These are phyloP conservation scores for Peromyscus aztecus DNA, from an alignment of 2,797 vertebrate species.

Conservation along the genomic window DNA sequence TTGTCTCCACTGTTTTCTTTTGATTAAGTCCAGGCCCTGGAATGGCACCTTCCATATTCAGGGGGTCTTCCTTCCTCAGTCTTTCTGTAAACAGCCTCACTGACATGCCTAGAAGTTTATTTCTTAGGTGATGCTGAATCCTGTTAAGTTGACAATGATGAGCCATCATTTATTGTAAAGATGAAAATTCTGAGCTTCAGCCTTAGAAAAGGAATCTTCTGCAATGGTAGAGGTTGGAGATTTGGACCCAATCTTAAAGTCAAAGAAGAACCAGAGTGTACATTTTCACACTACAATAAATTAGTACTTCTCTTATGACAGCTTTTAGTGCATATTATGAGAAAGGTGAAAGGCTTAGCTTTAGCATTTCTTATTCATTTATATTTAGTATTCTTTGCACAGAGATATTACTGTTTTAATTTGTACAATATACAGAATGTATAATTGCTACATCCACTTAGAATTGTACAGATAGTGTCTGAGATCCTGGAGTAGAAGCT, in stretches of 20 bases:
- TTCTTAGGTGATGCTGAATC: neutral
- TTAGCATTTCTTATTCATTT: neutral
- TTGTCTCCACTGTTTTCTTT: neutral
- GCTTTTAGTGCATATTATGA: neutral
- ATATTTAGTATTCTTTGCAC: neutral
- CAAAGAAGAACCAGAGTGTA: neutral
- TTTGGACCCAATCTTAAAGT: neutral
- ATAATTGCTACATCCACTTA: neutral
- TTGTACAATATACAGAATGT: neutral
- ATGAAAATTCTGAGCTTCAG: neutral
- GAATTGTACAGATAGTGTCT: neutral
- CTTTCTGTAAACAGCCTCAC: neutral
- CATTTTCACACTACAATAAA: neutral
- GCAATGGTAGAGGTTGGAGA: neutral
- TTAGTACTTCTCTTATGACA: neutral
- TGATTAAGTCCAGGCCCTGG: neutral
- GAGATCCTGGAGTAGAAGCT: neutral
- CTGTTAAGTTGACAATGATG: neutral
- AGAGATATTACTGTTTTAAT: neutral
- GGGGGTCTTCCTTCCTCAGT: neutral
- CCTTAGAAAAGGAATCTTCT: neutral
- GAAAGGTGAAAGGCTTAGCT: neutral
- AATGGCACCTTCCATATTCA: neutral
- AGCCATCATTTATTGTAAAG: neutral
- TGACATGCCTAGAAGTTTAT: neutral